A percentile compares a stretch with the other conserved stretches of the same genome.
Conservation (phyloP, 2,797 vertebrate genomes). For the Pipistrellus nathusii region DNA sequence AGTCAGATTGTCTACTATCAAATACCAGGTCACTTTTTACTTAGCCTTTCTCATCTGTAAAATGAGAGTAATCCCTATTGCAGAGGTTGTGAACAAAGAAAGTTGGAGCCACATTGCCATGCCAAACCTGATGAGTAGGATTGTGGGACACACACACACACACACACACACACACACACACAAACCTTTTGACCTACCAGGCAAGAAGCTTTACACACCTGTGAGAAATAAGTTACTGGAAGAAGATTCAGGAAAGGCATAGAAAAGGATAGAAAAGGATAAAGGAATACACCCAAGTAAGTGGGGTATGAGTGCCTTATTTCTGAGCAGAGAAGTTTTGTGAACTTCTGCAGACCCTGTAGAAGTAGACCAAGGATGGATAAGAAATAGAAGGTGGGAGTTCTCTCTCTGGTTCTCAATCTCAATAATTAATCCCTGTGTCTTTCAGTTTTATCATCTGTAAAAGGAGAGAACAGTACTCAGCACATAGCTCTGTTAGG, state of each 20-base stretch:
- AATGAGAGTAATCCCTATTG: neutral
- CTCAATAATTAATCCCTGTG: neutral
- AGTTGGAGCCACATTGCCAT: neutral
- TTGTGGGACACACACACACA: neutral
- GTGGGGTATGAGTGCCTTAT: neutral
- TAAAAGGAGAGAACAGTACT: neutral
- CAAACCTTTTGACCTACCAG: neutral
- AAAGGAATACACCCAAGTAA: neutral
- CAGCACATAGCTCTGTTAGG: neutral
- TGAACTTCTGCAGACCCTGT: neutral
- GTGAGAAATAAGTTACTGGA: neutral
- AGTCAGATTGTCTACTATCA: neutral
- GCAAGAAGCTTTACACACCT: neutral
- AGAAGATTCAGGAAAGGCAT: neutral
- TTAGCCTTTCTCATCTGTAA: constrained; percentile 35
- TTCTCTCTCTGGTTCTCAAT: neutral
- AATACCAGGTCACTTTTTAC: constrained; percentile 17
- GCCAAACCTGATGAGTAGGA: neutral
- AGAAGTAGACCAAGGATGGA: neutral
- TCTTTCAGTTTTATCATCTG: neutral
- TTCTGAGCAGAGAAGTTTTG: neutral
- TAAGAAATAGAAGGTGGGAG: neutral
- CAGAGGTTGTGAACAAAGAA: neutral
- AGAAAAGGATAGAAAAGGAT: neutral
- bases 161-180: neutral